Conservation (phyloP, 2,888 invertebrate genomes). For the Latheticus oryzae region DNA sequence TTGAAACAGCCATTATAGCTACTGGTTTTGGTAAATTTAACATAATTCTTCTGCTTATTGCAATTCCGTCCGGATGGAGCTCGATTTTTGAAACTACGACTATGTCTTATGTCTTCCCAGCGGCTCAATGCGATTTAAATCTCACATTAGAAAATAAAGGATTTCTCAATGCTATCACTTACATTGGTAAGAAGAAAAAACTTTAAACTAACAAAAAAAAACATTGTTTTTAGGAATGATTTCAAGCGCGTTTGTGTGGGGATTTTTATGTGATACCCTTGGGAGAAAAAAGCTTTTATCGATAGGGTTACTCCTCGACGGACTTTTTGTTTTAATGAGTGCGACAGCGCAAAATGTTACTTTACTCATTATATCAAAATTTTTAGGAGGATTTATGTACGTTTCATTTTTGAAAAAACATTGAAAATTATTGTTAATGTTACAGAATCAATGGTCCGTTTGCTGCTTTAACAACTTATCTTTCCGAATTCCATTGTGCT, state of each 20-base stretch:
- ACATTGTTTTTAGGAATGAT: conserved; percentile 68
- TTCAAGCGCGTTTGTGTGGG: conserved; percentile 79
- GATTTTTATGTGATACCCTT: conserved; percentile 78
- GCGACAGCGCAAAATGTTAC: conserved; percentile 75
- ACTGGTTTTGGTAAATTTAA: conserved; percentile 81
- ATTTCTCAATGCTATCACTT: conserved; percentile 13
- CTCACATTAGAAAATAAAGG: conserved; percentile 72
- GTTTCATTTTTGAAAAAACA: conserved; percentile 30
- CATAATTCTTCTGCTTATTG: conserved; percentile 68
- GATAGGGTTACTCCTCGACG: conserved; percentile 74
- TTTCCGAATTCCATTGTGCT: conserved; percentile 77
- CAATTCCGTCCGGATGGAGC: conserved; percentile 75
- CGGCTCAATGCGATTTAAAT: conserved; percentile 79
- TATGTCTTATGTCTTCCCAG: conserved; percentile 79
- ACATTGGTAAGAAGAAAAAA: conserved; percentile 69
- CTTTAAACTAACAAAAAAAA: too few species aligned
- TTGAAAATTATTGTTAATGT: conserved; percentile 32
- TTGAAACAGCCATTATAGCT: conserved; percentile 77
- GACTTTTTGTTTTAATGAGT: conserved; percentile 73
- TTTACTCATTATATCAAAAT: conserved; percentile 75
- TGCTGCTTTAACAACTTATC: conserved; percentile 75
- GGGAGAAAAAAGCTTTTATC: conserved; percentile 76
- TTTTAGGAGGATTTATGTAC: conserved; percentile 60
- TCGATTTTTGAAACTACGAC: conserved; percentile 79
- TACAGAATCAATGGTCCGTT: conserved; percentile 75